phyloP scores from a whole-genome alignment of 2,888 invertebrate genomes.

The Trissolcus japonicus region DNA sequence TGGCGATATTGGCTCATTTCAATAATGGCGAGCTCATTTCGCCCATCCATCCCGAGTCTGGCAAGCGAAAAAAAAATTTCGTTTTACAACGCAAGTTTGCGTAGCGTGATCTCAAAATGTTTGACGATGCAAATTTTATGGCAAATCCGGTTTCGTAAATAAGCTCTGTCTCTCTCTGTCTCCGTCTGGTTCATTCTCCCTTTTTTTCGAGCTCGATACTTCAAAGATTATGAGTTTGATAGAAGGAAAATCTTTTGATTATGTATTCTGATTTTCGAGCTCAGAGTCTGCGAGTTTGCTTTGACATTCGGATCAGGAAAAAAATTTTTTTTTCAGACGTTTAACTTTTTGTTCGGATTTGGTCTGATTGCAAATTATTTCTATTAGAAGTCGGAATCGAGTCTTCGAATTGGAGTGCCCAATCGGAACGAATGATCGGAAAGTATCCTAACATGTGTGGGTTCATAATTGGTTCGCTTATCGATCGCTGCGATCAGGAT shows the following conservation, averaged over 20 bases:
- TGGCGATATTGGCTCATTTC: constrained; percentile 43
- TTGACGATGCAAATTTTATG: constrained; percentile 34
- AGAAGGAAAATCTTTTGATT: neutral
- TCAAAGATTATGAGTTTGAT: neutral
- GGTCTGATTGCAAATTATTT: too few species aligned
- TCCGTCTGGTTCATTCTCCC: neutral
- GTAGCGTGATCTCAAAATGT: constrained; percentile 12
- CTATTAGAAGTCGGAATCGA: too few species aligned
- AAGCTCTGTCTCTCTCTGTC: constrained; percentile 1
- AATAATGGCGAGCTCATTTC: constrained; percentile 44
- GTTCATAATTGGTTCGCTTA: too few species aligned
- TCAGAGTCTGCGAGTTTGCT: neutral
- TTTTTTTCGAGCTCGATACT: neutral
- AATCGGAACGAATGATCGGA: too few species aligned
- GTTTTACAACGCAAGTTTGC: constrained; percentile 12
- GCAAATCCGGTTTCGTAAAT: constrained; percentile 22
- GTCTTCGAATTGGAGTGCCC: too few species aligned
- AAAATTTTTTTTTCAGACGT: neutral
- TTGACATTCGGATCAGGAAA: neutral
- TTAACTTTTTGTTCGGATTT: neutral
- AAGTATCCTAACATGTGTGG: too few species aligned
- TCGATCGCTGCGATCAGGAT: constrained; percentile 1
- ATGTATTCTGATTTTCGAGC: neutral
- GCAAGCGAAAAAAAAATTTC: constrained; percentile 24
- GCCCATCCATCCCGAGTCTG: constrained; percentile 30